Percentiles rank a stretch among this genome's conserved stretches.
phyloP scores from a whole-genome alignment of 1,140 invertebrate species.

The Daktulosphaira vitifoliae region DNA sequence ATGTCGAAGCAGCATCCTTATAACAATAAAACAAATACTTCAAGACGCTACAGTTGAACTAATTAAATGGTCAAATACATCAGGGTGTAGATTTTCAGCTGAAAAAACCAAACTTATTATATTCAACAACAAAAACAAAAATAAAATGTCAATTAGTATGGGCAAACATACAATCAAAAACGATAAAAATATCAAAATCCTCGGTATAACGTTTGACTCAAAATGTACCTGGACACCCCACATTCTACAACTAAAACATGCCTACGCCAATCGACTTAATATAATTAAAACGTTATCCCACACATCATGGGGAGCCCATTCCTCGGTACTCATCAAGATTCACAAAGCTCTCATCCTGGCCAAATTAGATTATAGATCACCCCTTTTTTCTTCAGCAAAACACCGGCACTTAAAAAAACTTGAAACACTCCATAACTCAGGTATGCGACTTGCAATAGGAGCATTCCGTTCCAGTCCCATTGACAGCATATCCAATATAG shows the following conservation, averaged over 20 bases:
- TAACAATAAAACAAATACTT: too few relatives aligned
- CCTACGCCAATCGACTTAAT: background rate
- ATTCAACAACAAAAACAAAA: slow-evolving; percentile 11
- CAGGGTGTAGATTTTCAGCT: background rate
- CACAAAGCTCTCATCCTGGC: too few relatives aligned
- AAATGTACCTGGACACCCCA: background rate
- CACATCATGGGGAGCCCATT: too few relatives aligned
- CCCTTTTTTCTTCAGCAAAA: background rate
- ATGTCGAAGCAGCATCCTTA: too few relatives aligned
- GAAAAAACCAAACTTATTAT: slow-evolving; percentile 1
- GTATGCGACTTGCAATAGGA: background rate
- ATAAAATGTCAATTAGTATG: background rate
- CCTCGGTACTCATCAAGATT: too few relatives aligned
- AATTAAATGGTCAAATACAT: background rate
- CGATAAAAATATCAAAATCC: slow-evolving; percentile 1
- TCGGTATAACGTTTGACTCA: background rate
- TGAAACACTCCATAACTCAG: background rate
- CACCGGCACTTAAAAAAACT: background rate
- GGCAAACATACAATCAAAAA: background rate
- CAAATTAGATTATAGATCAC: too few relatives aligned
- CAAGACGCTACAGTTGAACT: too few relatives aligned
- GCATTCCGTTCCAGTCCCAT: background rate
- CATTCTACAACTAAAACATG: background rate
- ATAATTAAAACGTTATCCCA: too few relatives aligned
- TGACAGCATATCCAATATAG: background rate